Base-by-base conservation (phyloP, 2,113 vertebrate genomes). In the Fukomys damarensis region DNA sequence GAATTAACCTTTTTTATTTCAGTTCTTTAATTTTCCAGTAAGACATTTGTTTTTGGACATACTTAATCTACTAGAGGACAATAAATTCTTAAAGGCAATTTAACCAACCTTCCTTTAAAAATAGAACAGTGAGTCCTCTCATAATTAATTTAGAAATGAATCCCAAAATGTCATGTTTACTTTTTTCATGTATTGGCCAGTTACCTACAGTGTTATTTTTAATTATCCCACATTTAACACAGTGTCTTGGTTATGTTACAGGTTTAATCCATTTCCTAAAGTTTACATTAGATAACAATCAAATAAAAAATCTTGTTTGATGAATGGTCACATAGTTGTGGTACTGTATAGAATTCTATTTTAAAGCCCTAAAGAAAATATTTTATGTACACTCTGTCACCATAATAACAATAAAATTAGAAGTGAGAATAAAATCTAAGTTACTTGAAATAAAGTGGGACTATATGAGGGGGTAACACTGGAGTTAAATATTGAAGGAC, bases 41-140 rank as follows among this genome's bases (percentile, higher is more conserved):
- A 77, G 24, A 46, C 59, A 72, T 59, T 77, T 35, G 79, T 94
- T 93, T 96, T 90, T 59, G 70, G 54, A 49, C 14, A 49, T 95
- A 63, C 20, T 38, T 81, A 49, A 61, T 91, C 93, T 97, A 97
- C 72, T 96, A 97, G 97, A 94, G 95, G 97, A 96, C 96, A 96
- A 43, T 83, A 96, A 96, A 86, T 12, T 22, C 82, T 93, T 96
- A 95, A 89, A 93, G n/a, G 89, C 76, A 87, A 1, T 35, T 92
- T 88, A 93, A 61, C 22, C 65, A 91, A 20, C 0, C 79, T 80
- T 70, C 22, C 52, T 93, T 92, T 72, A 82, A 92, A 90, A 95
- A 61, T 59, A 61, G 0, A 89, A 32, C 61, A 74, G 13, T 94
- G 89, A n/a, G 5, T 95, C 11, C 26, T 94, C 66, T 2, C 52